These are phyloP conservation scores for Caracal caracal DNA, from an alignment of 2,113 vertebrate genomes.

Conservation along the genomic window DNA sequence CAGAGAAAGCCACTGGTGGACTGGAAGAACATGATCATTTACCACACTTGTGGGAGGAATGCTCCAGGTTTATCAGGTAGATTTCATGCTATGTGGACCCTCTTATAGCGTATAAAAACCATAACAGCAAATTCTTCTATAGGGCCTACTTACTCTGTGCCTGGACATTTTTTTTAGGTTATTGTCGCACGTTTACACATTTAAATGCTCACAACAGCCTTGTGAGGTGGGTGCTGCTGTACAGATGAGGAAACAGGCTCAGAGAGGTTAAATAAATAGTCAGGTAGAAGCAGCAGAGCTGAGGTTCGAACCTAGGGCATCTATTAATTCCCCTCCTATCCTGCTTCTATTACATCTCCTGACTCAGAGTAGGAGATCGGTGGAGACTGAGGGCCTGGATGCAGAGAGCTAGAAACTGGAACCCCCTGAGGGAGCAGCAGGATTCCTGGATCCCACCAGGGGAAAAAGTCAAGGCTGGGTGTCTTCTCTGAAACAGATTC, in stretches of 20 bases:
- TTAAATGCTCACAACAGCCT: neutral
- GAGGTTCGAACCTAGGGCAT: neutral
- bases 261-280: neutral
- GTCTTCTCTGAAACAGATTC: neutral
- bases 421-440: neutral
- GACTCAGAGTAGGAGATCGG: neutral
- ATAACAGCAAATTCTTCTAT: neutral
- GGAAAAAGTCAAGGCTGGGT: neutral
- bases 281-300: neutral
- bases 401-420: too few species aligned
- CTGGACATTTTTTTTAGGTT: neutral
- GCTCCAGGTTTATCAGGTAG: neutral
- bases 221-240: neutral
- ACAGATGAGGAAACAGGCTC: neutral
- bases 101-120: neutral
- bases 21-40: neutral
- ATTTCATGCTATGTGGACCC: neutral
- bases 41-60: neutral
- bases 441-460: neutral
- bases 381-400: neutral
- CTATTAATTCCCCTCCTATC: neutral
- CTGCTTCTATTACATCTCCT: neutral
- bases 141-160: neutral
- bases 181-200: neutral
- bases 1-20: neutral